A percentile compares a stretch with the other conserved stretches of the same genome.
Evolutionary conservation across 53 echinoderm and acorn worm species (phyloP).

Genomic region (Hippasteria phrygiana): DNA sequence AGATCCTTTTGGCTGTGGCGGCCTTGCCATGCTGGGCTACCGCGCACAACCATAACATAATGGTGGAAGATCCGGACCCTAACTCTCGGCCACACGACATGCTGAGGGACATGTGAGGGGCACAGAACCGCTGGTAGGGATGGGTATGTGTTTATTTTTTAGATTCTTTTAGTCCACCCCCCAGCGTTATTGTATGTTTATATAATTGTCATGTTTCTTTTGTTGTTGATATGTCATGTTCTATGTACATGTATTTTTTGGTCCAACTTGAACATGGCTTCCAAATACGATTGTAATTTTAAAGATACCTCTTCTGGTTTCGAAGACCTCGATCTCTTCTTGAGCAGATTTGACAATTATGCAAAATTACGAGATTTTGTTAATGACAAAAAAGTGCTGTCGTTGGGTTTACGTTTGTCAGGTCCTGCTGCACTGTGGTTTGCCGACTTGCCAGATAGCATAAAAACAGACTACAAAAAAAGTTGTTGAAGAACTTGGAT

Average conservation of each 20-base stretch:
- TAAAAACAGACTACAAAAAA: no score
- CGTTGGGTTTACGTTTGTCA: no score
- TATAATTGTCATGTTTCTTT: not conserved
- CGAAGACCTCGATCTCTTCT: conserved; percentile 14
- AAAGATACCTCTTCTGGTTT: not conserved
- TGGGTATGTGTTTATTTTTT: not conserved
- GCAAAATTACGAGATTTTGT: no score
- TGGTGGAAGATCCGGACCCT: no score
- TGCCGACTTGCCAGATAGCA: no score
- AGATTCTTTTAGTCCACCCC: not conserved
- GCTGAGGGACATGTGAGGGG: not conserved
- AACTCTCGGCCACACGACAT: no score
- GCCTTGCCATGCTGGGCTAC: no score
- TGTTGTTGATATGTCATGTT: not conserved
- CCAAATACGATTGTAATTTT: not conserved
- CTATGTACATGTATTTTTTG: not conserved
- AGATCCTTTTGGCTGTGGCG: no score
- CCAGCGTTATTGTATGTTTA: not conserved
- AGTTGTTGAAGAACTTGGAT: not conserved
- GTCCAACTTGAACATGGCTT: not conserved
- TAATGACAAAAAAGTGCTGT: no score
- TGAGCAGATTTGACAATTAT: no score
- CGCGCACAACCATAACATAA: no score
- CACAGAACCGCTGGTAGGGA: not conserved
- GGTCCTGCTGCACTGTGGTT: no score